Evolutionary conservation across 2,113 vertebrate species (phyloP), one percentile per base, ranked within the genome.

Genomic region (Steatornis caripensis): DNA sequence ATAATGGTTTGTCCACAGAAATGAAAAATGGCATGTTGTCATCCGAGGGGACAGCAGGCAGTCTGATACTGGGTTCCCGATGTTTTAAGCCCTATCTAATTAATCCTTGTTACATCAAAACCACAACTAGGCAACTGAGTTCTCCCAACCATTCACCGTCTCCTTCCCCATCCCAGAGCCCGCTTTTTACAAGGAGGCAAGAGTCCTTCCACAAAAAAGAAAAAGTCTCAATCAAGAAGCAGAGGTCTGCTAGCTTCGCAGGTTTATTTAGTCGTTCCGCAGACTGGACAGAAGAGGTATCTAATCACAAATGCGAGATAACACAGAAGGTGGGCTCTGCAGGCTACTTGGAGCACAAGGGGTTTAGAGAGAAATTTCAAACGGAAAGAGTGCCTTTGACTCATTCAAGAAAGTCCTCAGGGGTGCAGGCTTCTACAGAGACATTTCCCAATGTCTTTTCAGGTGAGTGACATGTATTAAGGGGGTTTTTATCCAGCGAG

Each of bases 41-140:
- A 46, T 96, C 95, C 1, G 89, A 95, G 71, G 96, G 55, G 48
- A 49, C 94, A 57, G 95, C 94, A 22, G 98, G 98, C 39, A 99
- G 98, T 80, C 98, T 98, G 0, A 37, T 76, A 9, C 84, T 97
- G 51, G 97, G 98, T 80, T 98, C 98, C 16, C 98, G 97, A n/a
- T 98, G 98, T 68, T 98, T 98, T 87, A 99, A 99, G 90, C 98
- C 99, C 11, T 99, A 99, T 80, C 97, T 98, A 18, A 98, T 99
- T 89, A 98, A 98, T 81, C 98, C 99, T 5, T 99, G 98, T 94
- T 99, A 99, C 97, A 99, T 99, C 94, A 99, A 99, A 98, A 99
- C 99, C 89, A 99, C 99, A 87, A 99, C 99, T 4, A 98, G 99
- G 66, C 99, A 99, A 96, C 98, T 99, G 93, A 99, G 99, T 97